Evolutionary conservation across 1,140 invertebrate species (phyloP).

Genomic region (Cylas formicarius): DNA sequence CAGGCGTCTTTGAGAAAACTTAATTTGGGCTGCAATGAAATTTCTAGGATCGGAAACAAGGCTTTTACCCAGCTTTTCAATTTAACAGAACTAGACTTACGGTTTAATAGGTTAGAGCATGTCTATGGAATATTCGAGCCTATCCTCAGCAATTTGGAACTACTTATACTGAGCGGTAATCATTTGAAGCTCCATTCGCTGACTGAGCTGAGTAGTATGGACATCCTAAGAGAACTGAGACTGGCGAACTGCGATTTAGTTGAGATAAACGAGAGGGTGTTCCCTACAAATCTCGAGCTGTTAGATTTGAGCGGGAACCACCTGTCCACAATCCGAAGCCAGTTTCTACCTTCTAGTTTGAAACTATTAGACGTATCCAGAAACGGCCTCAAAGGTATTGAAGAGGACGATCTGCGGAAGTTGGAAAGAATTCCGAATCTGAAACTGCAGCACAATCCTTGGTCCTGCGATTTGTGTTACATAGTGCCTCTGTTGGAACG

Average conservation of each 20-base stretch:
- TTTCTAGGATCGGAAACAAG: constrained; percentile 56
- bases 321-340: constrained; percentile 48
- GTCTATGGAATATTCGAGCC: constrained; percentile 54
- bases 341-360: constrained; percentile 49
- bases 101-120: constrained; percentile 62
- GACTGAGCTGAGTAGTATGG: constrained; percentile 46
- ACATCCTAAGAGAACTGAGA: constrained; percentile 52
- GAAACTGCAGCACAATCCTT: constrained; percentile 55
- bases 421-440: constrained; percentile 48
- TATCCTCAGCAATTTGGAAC: constrained; percentile 50
- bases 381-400: constrained; percentile 54
- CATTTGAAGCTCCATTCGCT: constrained; percentile 40
- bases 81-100: constrained; percentile 59
- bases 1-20: constrained; percentile 50
- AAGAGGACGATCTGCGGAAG: constrained; percentile 47
- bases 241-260: constrained; percentile 48
- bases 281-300: constrained; percentile 46
- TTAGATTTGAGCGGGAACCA: constrained; percentile 53
- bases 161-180: constrained; percentile 63
- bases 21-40: constrained; percentile 58
- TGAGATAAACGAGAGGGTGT: constrained; percentile 29
- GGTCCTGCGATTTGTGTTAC: constrained; percentile 61
- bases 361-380: constrained; percentile 54
- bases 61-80: constrained; percentile 60
- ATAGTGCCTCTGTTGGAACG: constrained; percentile 49